Percentiles rank a stretch among this genome's conserved stretches.
Evolutionary conservation across 2,888 invertebrate species (phyloP).

Genomic region (Sinelater perroti): DNA sequence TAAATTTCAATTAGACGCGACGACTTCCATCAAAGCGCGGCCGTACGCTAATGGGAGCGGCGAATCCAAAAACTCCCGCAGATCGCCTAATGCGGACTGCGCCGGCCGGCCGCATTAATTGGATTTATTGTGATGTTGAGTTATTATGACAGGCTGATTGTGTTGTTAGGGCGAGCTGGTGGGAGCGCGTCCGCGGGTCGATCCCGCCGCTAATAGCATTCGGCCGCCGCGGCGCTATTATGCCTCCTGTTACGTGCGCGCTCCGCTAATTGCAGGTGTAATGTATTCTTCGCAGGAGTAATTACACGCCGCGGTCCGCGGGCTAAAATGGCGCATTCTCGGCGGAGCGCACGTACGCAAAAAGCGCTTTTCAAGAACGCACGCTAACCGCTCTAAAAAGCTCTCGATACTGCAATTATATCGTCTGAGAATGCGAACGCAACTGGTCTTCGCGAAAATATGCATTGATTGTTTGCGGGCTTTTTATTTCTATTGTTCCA

Average conservation of each 20-base stretch:
- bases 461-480: slow-evolving; percentile 32
- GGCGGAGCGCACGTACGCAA: slow-evolving; percentile 15
- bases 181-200: not conserved
- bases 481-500: slow-evolving; percentile 14
- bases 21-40: not conserved
- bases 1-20: slow-evolving; percentile 1
- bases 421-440: slow-evolving; percentile 43
- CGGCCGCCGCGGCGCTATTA: slow-evolving; percentile 11
- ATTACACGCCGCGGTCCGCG: slow-evolving; percentile 22
- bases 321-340: slow-evolving; percentile 16
- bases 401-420: slow-evolving; percentile 41
- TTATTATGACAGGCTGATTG: slow-evolving; percentile 29
- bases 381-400: slow-evolving; percentile 26
- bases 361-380: slow-evolving; percentile 33
- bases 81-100: slow-evolving; percentile 12
- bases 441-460: slow-evolving; percentile 36
- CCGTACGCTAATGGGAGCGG: slow-evolving; percentile 5
- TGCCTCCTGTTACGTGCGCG: slow-evolving; percentile 9
- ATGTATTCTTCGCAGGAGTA: slow-evolving; percentile 20
- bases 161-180: slow-evolving; percentile 10
- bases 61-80: slow-evolving; percentile 16
- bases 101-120: slow-evolving; percentile 23
- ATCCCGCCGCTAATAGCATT: not conserved
- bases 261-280: slow-evolving; percentile 19
- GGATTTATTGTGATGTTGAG: slow-evolving; percentile 29